Base-by-base conservation (phyloP, 2,888 invertebrate species). In the Xanthorhoe designata region DNA sequence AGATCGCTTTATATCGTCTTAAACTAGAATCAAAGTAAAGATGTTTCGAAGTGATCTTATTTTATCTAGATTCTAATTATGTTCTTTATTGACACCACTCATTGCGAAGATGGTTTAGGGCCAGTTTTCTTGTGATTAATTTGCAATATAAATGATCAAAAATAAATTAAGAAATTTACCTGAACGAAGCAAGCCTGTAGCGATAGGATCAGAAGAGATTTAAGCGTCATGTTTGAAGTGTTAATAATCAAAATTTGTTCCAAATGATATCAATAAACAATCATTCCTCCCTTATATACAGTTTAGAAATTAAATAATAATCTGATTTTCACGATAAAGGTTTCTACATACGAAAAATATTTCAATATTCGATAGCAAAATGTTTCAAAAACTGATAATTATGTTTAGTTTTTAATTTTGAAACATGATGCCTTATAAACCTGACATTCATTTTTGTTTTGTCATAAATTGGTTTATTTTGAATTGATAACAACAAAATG, bases 301-400 rank as follows among this genome's bases (percentile, higher is more conserved):
- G 38, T 54, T 64, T 54, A 54, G 58, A 19, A 64, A 54, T 17
- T 17, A 47, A 19, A 45, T 9, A 35, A 49, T 38, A 49, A 59
- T 52, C 49, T 49, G 59, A 64, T 64, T 53, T 47, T 24, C 24
- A 15, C 52, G 64, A 64, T 64, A 64, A 29, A 4, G 3, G n/a
- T 59, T 59, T 35, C 42, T 51, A 17, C 24, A 56, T 10, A 1
- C 35, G 38, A 52, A 32, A 18, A 18, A 51, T 51, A 18, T 45
- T 29, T 15, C 19, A 54, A 50, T 6, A 13, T 1, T 49, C 13
- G 52, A 59, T 64, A 49, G 18, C 13, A 50, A 52, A 38, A 42
- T 29, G 47, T 64, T 64, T 64, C 64, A 59, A 59, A 50, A 42
- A 59, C 54, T 42, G 64, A 64, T 64, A 42, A 49, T 13, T n/a